A percentile compares a stretch with the other conserved stretches of the same genome.
Evolutionary conservation across 2,888 invertebrate genomes (phyloP).

Genomic region (Macrosoma leucophasiata): DNA sequence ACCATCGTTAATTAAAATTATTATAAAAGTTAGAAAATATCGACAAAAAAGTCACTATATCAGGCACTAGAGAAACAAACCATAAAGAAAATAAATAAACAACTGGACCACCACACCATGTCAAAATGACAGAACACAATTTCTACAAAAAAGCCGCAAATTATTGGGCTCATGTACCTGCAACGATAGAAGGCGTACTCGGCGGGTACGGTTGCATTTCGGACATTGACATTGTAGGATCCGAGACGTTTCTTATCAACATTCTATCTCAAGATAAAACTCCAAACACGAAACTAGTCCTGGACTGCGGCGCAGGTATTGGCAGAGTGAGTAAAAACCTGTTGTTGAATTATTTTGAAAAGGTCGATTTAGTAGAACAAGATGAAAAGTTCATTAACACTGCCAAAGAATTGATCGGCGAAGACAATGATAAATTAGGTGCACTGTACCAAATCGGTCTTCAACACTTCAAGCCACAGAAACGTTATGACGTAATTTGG

Average conservation of each 20-base stretch:
- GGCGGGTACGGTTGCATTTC: conserved; percentile 95
- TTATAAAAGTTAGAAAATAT: too few relatives aligned
- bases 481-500: conserved; percentile 95
- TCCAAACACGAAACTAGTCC: conserved; percentile 78
- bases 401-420: conserved; percentile 72
- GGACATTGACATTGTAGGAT: conserved; percentile 90
- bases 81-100: too few relatives aligned
- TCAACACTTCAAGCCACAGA: conserved; percentile 88
- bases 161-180: conserved; percentile 91
- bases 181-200: conserved; percentile 94
- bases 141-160: conserved; percentile 85
- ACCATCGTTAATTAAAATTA: too few relatives aligned
- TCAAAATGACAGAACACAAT: conserved; percentile 37
- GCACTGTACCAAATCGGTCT: conserved; percentile 82
- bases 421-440: conserved; percentile 76
- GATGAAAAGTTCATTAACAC: conserved; percentile 87
- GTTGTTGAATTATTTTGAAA: conserved; percentile 85
- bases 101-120: conserved; percentile 8
- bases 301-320: conserved; percentile 98
- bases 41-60: too few relatives aligned
- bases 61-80: too few relatives aligned
- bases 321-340: conserved; percentile 93
- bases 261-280: conserved; percentile 52
- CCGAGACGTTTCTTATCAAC: conserved; percentile 82
- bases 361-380: conserved; percentile 94